Base-by-base conservation (phyloP, 1,140 invertebrate species). In the Penaeus japonicus region DNA sequence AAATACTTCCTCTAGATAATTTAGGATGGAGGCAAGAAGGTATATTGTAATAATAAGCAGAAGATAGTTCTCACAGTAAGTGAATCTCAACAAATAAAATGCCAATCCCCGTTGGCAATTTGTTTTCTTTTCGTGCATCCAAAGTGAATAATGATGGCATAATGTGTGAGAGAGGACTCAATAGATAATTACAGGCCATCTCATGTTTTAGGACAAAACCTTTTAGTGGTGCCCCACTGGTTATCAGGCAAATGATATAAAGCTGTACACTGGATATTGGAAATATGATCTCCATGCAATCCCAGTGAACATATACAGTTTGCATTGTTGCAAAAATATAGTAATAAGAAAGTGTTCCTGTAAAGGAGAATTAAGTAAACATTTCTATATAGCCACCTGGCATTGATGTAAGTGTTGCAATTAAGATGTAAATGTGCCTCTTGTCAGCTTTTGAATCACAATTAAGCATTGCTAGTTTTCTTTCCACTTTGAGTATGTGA, bases 361-460 rank as follows among this genome's bases (percentile, higher is more conserved):
- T 78, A 65, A 88, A 84, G 65, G 86, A 83, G 87, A 88, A 82
- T 75, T 47, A 75, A 73, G 62, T 88, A 83, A 88, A 88, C 81
- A 88, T 88, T 88, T 88, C 87, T 88, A 84, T 88, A 88, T 88
- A 88, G 87, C 87, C 87, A 53, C n/a, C 87, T 54, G 87, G 80
- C 87, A 83, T 88, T 88, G 87, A 82, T 88, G 87, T 88, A 88
- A 88, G 87, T 88, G 87, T 88, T 88, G 87, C 87, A 88, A 77
- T 83, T 88, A 88, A 88, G 87, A 88, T 88, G 80, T 88, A 88
- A 83, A 88, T 88, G 87, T 88, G 87, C 87, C 87, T 88, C 59
- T 82, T 88, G 87, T 88, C 87, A 88, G 87, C 87, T 88, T 86
- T 79, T 88, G 87, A 88, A 88, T 88, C 87, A 88, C 87, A 88